Evolutionary conservation across 2,888 invertebrate genomes (phyloP).

Genomic region (Deilephila porcellus): DNA sequence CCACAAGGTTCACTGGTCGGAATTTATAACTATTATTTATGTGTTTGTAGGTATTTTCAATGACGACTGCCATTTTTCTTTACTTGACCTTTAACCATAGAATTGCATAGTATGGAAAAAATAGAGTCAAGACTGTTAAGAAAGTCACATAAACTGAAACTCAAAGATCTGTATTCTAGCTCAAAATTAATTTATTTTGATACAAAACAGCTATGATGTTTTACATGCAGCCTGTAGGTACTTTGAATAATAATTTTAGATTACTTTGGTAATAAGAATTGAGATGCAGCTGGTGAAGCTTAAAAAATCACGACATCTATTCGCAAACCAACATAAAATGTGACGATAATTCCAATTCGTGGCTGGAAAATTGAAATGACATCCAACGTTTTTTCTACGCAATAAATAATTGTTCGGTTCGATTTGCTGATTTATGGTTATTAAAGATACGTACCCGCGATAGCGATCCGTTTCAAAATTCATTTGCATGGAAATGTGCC

Average conservation of each 20-base stretch:
- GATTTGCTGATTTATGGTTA: conserved; percentile 81
- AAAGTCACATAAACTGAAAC: too few relatives aligned
- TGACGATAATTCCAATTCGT: conserved; percentile 17
- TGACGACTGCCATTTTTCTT: neutral
- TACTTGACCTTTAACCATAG: neutral
- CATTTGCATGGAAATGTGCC: conserved; percentile 78
- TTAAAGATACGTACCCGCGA: conserved; percentile 75
- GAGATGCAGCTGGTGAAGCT: neutral
- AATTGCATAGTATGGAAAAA: neutral
- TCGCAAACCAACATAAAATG: neutral
- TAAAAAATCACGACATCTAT: neutral
- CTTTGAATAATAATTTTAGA: too few relatives aligned
- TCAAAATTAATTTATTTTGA: too few relatives aligned
- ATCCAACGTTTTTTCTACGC: conserved; percentile 57
- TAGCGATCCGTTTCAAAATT: conserved; percentile 69
- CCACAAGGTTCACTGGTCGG: neutral
- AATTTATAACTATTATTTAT: conserved; percentile 10
- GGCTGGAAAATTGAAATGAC: conserved; percentile 43
- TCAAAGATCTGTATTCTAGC: too few relatives aligned
- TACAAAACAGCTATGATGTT: too few relatives aligned
- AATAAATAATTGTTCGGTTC: conserved; percentile 71
- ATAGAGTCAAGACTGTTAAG: too few relatives aligned
- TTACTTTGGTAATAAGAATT: too few relatives aligned
- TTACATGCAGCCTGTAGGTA: too few relatives aligned
- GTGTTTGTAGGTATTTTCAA: neutral